Conservation (phyloP, 2,113 vertebrate genomes). For the Circaetus gallicus region DNA sequence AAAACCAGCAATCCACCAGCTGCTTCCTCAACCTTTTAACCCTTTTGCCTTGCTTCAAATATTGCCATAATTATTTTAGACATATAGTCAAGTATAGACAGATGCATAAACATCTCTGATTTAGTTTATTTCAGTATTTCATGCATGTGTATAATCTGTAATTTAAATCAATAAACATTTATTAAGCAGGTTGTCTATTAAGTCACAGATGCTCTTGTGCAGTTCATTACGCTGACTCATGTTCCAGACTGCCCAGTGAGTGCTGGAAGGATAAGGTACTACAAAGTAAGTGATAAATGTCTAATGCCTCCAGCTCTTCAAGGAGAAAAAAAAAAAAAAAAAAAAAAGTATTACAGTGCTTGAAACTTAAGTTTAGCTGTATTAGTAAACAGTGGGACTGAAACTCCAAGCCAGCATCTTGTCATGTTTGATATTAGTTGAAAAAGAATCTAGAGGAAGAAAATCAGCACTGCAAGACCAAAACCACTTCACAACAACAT, state of each 20-base stretch:
- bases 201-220: neutral
- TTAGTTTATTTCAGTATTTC: neutral
- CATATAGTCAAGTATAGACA: neutral
- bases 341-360: neutral
- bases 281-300: neutral
- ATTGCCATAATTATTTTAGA: neutral
- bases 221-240: neutral
- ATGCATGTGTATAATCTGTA: neutral
- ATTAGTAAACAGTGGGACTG: neutral
- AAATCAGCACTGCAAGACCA: neutral
- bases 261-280: neutral
- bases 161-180: slow-evolving; percentile 50
- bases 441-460: neutral
- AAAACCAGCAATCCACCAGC: neutral
- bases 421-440: neutral
- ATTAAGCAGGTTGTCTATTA: slow-evolving; percentile 3
- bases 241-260: neutral
- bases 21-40: neutral
- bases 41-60: neutral
- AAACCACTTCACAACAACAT: neutral
- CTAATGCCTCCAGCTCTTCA: neutral
- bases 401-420: neutral
- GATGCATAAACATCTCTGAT: neutral
- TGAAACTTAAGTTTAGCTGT: neutral
- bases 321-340: neutral